Percentiles rank a stretch among this genome's conserved stretches.
Evolutionary conservation across 2,113 vertebrate genomes (phyloP).

Genomic region (Megaleporinus macrocephalus): DNA sequence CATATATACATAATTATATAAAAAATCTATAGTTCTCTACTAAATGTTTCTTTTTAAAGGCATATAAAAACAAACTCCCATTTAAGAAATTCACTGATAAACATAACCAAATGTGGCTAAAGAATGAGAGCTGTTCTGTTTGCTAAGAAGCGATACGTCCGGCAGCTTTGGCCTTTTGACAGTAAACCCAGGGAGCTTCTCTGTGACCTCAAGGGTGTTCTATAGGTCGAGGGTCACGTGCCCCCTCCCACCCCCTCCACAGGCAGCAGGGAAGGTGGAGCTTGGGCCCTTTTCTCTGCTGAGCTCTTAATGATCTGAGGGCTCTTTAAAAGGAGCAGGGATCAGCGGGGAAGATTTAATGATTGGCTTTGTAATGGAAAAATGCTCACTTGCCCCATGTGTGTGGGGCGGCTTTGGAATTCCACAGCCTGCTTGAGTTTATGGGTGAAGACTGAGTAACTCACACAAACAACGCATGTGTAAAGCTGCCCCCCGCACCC

Average conservation of each 20-base stretch:
- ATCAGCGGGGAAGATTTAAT: constrained; percentile 74
- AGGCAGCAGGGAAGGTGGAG: constrained; percentile 28
- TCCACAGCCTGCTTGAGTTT: constrained; percentile 58
- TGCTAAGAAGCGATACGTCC: not conserved
- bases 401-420: constrained; percentile 47
- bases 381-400: constrained; percentile 71
- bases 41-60: too few relatives aligned
- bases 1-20: too few relatives aligned
- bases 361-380: constrained; percentile 83
- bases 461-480: constrained; percentile 36
- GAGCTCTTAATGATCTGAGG: constrained; percentile 44
- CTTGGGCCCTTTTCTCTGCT: not conserved
- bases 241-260: constrained; percentile 9
- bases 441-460: constrained; percentile 36
- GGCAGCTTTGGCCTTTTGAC: constrained; percentile 6
- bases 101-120: not conserved
- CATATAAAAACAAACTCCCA: too few relatives aligned
- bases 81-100: too few relatives aligned
- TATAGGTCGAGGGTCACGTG: constrained; percentile 41
- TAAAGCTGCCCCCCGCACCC: not conserved
- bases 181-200: constrained; percentile 5
- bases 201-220: constrained; percentile 24
- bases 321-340: constrained; percentile 70
- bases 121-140: not conserved
- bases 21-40: too few relatives aligned